Base-by-base conservation (phyloP, 2,888 invertebrate species). In the Diplazon laetatorius region DNA sequence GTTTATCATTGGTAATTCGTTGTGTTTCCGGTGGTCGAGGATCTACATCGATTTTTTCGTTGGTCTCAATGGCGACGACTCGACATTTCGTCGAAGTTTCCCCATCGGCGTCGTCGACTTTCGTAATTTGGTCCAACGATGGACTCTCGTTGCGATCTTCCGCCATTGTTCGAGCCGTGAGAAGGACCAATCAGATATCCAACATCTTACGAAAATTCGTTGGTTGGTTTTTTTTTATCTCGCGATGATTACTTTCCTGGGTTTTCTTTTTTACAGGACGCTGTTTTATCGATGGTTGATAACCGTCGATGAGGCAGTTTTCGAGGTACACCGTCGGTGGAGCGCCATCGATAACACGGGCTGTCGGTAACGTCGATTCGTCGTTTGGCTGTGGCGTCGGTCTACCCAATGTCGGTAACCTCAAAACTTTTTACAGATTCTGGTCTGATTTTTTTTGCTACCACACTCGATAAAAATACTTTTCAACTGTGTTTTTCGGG, bases 51-150 rank as follows among this genome's bases (percentile, higher is more conserved):
- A 57, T 65, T 2, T 46, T 57, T 37, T 35, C 62, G 9, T 39
- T 42, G 3, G 72, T 73, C 3, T 78, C 74, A 14, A 46, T 48
- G 12, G 77, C 77, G 12, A 68, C 79, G 35, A 82, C 83, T 37
- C 78, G 68, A 59, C 65, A 80, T 25, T 82, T 78, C 35, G 76
- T 52, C 42, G 80, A 71, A 60, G 46, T 48, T 16, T 79, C 72
- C 44, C 55, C 20, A 60, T 83, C 75, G 16, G 14, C 20, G 4
- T 62, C 73, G 6, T 44, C 73, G 6, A 46, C 48, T n/a, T 18
- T 55, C 6, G 16, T 30, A 16, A 6, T 30, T 12, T 12, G 18
- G 22, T 25, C 68, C 52, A 52, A 25, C 0, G 55, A 12, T n/a
- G 68, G 68, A 68, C 55, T 68, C 30, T 55, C 55, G 55, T 52